These are phyloP conservation scores for Megalopta genalis DNA, from an alignment of 1,140 invertebrate genomes.

Conservation along the genomic window DNA sequence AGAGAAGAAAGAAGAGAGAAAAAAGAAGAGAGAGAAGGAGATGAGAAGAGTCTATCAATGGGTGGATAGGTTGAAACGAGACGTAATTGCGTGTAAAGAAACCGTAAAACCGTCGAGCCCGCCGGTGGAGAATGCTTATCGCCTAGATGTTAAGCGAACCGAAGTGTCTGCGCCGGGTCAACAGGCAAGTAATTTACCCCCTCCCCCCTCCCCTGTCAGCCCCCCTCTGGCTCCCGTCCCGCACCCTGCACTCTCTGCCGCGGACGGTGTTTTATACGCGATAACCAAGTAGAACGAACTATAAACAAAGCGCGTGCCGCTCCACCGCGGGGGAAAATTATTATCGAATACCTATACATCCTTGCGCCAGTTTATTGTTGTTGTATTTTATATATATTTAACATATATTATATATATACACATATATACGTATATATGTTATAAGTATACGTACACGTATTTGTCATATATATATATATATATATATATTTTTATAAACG, in stretches of 20 bases:
- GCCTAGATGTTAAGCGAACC: constrained; percentile 73
- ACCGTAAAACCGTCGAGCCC: constrained; percentile 40
- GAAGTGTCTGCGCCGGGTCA: constrained; percentile 68
- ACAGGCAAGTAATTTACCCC: constrained; percentile 68
- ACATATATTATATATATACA: background rate
- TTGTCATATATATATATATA: no score
- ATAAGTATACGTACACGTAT: no score
- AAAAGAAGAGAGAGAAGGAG: no score
- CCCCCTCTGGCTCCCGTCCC: background rate
- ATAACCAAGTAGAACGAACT: constrained; percentile 47
- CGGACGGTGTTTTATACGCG: constrained; percentile 49
- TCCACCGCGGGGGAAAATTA: constrained; percentile 13
- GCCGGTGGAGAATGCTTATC: constrained; percentile 61
- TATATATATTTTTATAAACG: no score
- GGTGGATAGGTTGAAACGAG: background rate
- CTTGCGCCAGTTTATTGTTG: background rate
- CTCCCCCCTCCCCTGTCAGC: constrained; percentile 19
- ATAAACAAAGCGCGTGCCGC: constrained; percentile 52
- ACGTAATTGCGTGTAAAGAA: constrained; percentile 54
- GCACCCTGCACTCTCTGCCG: no score
- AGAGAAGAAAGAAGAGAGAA: no score
- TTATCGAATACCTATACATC: constrained; percentile 47
- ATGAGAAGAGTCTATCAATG: no score
- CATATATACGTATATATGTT: no score
- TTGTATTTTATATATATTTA: background rate